Evolutionary conservation across 1,140 invertebrate genomes (phyloP), one percentile per base, ranked within the genome.

Genomic region (Aphaenogaster floridana): DNA sequence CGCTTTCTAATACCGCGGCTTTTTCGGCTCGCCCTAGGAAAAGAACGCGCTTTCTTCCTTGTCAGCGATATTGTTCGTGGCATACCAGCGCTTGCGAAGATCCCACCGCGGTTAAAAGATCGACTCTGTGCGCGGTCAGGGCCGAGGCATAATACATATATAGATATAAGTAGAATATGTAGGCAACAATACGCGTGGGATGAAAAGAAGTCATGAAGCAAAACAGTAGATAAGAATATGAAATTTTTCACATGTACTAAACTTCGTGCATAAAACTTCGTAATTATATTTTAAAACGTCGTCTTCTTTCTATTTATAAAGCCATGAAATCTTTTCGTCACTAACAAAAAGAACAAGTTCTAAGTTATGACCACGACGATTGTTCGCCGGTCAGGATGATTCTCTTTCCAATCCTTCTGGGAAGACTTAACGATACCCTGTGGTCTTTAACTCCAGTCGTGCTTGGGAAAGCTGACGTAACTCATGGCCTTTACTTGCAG

Each of bases 31-130:
- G 7, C 59, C 2, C 48, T 39, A 7, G 57, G 36, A 50, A 66
- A 77, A 50, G 52, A 76, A 78, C 64, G 85, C 68, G 71, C 77
- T 88, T 88, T 77, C 79, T 85, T 90, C 72, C 86, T 9, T 52
- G 74, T 64, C 42, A n/a, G 21, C 68, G 80, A 89, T 85, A 87
- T 91, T 89, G 84, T 91, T 90, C 81, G 71, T 36, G 64, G 77
- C 86, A 57, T 80, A 89, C 76, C 68, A 45, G 81, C 72, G 80
- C 77, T 76, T n/a, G 15, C 52, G 48, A 74, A 59, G 84, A 64
- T 52, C 21, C 64, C 42, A 21, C n/a, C n/a, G 57, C 15, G 21
- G 34, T n/a, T 34, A 17, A 9, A 5, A 77, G 61, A 84, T 87
- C 86, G 66, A 80, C 71, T 61, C 17, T 42, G 17, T 11, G 59